Percentiles rank a stretch among this genome's conserved stretches.
phyloP scores from a whole-genome alignment of 2,113 vertebrate species.

The Leptobrachium ailaonicum region DNA sequence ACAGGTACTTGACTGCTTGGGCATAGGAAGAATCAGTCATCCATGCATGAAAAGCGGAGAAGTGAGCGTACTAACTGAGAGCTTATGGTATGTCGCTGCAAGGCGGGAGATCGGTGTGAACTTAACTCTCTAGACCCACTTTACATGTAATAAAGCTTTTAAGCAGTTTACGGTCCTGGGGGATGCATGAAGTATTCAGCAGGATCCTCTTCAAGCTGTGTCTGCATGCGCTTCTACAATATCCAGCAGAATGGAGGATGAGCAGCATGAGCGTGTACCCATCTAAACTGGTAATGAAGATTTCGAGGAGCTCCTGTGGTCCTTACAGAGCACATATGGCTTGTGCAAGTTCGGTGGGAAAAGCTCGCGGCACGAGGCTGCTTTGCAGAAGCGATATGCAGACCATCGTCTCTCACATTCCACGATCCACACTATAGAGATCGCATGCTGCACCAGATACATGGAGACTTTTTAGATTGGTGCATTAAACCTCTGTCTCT shows the following conservation, averaged over 20 bases:
- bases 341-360: neutral
- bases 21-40: neutral
- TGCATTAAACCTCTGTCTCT: too few species aligned
- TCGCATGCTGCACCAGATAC: too few species aligned
- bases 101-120: constrained; percentile 15
- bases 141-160: constrained; percentile 52
- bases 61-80: neutral
- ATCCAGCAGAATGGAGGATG: neutral
- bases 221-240: neutral
- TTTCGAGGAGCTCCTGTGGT: neutral
- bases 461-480: too few species aligned
- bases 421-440: too few species aligned
- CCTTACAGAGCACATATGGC: neutral
- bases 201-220: neutral
- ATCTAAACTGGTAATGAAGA: neutral
- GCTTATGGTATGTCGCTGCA: neutral
- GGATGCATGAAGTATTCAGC: constrained; percentile 47
- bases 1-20: too few species aligned
- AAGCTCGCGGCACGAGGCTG: neutral
- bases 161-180: constrained; percentile 51
- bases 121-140: constrained; percentile 25
- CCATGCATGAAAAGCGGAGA: neutral
- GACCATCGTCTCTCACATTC: too few species aligned
- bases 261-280: neutral
- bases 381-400: neutral